These are phyloP conservation scores for Pandion haliaetus DNA, from an alignment of 2,113 vertebrate genomes.

Conservation along the genomic window DNA sequence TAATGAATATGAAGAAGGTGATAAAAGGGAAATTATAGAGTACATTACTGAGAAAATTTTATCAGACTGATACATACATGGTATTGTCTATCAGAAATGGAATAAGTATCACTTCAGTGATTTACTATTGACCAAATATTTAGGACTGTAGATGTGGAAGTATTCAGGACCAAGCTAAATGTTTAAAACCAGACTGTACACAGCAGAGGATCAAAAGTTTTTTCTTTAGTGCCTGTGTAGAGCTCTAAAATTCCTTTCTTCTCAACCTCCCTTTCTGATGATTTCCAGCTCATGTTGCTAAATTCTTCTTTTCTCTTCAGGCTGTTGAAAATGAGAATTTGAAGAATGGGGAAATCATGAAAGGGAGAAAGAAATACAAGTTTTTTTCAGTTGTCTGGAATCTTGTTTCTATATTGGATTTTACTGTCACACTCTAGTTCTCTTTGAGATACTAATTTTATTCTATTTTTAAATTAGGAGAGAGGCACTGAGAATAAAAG, in stretches of 20 bases:
- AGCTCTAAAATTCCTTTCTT: neutral
- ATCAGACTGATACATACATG: neutral
- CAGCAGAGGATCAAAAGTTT: neutral
- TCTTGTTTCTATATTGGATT: neutral
- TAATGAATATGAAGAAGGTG: neutral
- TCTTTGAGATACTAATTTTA: neutral
- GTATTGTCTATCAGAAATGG: neutral
- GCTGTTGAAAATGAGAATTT: neutral
- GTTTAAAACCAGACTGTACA: neutral
- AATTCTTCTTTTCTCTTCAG: neutral
- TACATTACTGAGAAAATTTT: neutral
- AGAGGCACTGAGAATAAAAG: neutral
- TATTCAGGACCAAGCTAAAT: neutral
- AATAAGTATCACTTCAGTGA: neutral
- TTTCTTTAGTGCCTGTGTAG: neutral
- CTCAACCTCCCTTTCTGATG: neutral
- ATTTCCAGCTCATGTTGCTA: neutral
- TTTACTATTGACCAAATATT: neutral
- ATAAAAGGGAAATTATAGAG: neutral
- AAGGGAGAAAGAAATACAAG: neutral
- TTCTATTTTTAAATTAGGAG: neutral
- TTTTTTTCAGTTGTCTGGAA: neutral
- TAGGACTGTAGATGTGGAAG: neutral
- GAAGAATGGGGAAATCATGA: neutral
- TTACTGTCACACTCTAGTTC: neutral